Conservation (phyloP, 2,797 vertebrate species). For the Pempheris klunzingeri region DNA sequence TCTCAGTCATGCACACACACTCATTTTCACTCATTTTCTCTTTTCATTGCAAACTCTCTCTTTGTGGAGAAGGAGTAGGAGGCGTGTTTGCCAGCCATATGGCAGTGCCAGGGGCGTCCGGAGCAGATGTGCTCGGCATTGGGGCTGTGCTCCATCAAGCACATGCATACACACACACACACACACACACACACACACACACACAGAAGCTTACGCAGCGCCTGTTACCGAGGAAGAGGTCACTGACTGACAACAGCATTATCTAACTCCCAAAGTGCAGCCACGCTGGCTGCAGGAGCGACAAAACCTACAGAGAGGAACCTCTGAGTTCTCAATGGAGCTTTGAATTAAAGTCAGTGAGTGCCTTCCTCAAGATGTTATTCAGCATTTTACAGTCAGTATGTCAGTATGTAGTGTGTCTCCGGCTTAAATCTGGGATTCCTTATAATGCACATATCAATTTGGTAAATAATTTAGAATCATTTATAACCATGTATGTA, state of each 20-base stretch:
- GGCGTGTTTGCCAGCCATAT: slow-evolving; percentile 81
- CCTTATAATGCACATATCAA: neutral
- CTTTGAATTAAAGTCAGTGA: slow-evolving; percentile 11
- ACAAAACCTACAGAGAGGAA: slow-evolving; percentile 29
- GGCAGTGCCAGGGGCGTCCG: slow-evolving; percentile 80
- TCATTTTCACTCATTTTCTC: slow-evolving; percentile 53
- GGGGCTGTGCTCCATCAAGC: slow-evolving; percentile 76
- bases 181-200: slow-evolving; percentile 19
- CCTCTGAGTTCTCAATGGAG: slow-evolving; percentile 22
- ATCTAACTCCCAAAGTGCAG: slow-evolving; percentile 62
- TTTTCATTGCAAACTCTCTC: slow-evolving; percentile 66
- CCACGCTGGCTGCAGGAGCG: slow-evolving; percentile 21
- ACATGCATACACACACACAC: slow-evolving; percentile 54
- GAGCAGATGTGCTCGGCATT: slow-evolving; percentile 82
- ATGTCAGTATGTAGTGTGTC: neutral
- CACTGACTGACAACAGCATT: slow-evolving; percentile 69
- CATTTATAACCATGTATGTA: neutral
- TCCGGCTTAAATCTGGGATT: neutral
- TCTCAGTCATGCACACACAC: slow-evolving; percentile 38
- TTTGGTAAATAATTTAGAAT: neutral
- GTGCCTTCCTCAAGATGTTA: neutral
- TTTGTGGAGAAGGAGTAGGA: slow-evolving; percentile 71
- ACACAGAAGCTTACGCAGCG: slow-evolving; percentile 43
- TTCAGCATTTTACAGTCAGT: neutral
- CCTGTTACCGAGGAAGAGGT: slow-evolving; percentile 72